A percentile compares a stretch with the other conserved stretches of the same genome.
phyloP scores from a whole-genome alignment of 1,140 invertebrate genomes.

The Calephelis virginiensis region DNA sequence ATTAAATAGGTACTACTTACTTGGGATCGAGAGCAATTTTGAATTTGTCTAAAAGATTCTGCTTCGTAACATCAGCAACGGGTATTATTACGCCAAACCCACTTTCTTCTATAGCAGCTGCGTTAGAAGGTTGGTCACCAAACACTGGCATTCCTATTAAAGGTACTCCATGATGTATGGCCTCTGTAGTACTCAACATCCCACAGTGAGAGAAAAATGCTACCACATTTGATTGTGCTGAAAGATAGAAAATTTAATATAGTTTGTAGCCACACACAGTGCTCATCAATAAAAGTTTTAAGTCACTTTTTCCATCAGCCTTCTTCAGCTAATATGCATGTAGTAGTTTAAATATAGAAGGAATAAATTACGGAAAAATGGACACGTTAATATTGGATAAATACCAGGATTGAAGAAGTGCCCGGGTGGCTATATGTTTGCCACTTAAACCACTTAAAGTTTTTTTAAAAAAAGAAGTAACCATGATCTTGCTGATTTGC shows the following conservation, averaged over 20 bases:
- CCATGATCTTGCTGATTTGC: too few species aligned
- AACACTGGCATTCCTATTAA: constrained; percentile 87
- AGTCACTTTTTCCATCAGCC: too few species aligned
- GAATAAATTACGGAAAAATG: too few species aligned
- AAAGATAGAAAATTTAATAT: constrained; percentile 7
- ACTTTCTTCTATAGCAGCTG: constrained; percentile 78
- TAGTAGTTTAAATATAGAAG: too few species aligned
- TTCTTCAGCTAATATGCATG: too few species aligned
- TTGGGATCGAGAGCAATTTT: constrained; percentile 78
- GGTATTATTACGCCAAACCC: constrained; percentile 81
- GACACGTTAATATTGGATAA: too few species aligned
- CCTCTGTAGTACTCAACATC: constrained; percentile 85
- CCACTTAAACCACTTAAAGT: too few species aligned
- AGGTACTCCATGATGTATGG: constrained; percentile 86
- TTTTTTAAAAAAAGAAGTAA: too few species aligned
- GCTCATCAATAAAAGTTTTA: too few species aligned
- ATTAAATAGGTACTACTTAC: constrained; percentile 62
- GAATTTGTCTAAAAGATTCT: constrained; percentile 76
- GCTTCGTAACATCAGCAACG: constrained; percentile 79
- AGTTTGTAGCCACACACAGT: too few species aligned
- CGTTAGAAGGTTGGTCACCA: constrained; percentile 84
- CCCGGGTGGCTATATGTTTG: too few species aligned
- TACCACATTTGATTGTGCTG: constrained; percentile 84
- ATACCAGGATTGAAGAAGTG: too few species aligned
- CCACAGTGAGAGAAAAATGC: constrained; percentile 88